Conservation (phyloP, 2,888 invertebrate species). For the Nebria brevicollis region DNA sequence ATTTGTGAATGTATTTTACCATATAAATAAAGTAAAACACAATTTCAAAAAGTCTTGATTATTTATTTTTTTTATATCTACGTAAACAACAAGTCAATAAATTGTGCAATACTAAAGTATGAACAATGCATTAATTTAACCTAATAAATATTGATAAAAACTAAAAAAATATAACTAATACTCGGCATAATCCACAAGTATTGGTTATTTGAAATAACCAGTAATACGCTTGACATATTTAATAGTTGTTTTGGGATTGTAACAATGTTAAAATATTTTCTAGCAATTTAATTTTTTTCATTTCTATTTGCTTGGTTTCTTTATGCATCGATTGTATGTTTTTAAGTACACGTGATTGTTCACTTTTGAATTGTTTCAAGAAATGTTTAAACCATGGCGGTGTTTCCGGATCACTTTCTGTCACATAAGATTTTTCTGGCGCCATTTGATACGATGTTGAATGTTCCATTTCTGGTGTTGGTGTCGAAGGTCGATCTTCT, state of each 20-base stretch:
- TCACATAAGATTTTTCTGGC: not conserved
- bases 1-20: no score
- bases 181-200: no score
- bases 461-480: not conserved
- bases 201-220: no score
- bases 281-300: constrained; percentile 24
- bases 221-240: not conserved
- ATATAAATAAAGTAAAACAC: no score
- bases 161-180: no score
- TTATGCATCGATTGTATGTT: constrained; percentile 27
- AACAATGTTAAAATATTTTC: constrained; percentile 26
- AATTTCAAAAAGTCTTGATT: no score
- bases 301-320: constrained; percentile 24
- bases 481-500: not conserved
- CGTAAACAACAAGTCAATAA: no score
- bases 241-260: not conserved
- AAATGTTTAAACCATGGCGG: constrained; percentile 27
- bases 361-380: constrained; percentile 15
- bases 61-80: no score
- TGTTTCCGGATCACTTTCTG: not conserved
- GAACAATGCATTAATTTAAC: no score
- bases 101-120: no score
- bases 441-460: not conserved
- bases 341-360: constrained; percentile 14
- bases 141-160: no score